Evolutionary conservation across 2,888 invertebrate genomes (phyloP), one percentile per base, ranked within the genome.

Genomic region (Mycogona germanica): DNA sequence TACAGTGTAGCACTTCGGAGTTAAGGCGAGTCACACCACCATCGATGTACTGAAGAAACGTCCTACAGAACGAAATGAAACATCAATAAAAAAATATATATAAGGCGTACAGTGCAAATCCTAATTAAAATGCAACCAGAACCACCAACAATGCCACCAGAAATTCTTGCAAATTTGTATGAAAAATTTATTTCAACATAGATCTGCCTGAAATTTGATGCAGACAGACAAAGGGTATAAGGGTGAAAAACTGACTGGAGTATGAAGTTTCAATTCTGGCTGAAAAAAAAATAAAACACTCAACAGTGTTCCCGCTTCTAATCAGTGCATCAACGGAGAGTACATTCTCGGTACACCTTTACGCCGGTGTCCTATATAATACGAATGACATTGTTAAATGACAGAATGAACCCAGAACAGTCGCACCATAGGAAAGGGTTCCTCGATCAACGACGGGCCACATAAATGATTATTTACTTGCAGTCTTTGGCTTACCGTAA

Each of bases 21-120:
- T 88, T 89, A 60, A 91, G 71, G 65, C 87, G 86, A 62, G 91
- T 82, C 41, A 88, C 87, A 66, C 85, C 83, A 62, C 83, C 76
- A 62, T 83, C 81, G 54, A 87, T 82, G 68, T 88, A 87, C 69
- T 88, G 88, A 62, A 86, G 69, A 69, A 91, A 91, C 67, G 81
- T 78, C 59, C 82, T 49, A 7, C 17, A 35, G 21, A 49, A 17
- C n/a, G 9, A n/a, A n/a, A n/a, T n/a, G n/a, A n/a, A n/a, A n/a
- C 12, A 35, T 35, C 35, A 35, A 35, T 12, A 35, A 12, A 35
- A 35, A 35, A 12, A 35, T 35, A 12, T 35, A 12, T 35, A 35
- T 35, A n/a, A 35, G n/a, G n/a, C 12, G n/a, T 12, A 35, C n/a
- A 35, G 12, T 35, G n/a, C 35, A 35, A 35, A 35, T 35, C n/a